Evolutionary conservation across 2,113 vertebrate genomes (phyloP).

Genomic region (Willisornis vidua): DNA sequence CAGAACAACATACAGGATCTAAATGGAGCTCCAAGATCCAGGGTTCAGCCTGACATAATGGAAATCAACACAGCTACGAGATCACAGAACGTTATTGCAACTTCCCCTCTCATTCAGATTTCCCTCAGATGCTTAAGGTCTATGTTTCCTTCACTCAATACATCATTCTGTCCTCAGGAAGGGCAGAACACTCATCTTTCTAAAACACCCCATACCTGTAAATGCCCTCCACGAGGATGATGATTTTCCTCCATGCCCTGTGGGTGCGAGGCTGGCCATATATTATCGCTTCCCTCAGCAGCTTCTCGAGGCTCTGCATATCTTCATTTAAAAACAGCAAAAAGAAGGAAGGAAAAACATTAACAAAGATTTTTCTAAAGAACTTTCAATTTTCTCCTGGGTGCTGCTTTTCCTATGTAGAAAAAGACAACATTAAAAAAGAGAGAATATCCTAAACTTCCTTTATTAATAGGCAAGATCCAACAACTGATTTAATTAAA

Average conservation of each 20-base stretch:
- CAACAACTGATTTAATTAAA: not conserved
- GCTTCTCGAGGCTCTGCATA: conserved; percentile 85
- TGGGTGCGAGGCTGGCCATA: conserved; percentile 87
- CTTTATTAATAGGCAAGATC: not conserved
- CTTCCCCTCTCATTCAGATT: not conserved
- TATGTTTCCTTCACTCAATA: not conserved
- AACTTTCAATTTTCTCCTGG: not conserved
- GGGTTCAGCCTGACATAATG: not conserved
- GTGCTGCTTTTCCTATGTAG: not conserved
- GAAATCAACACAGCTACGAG: not conserved
- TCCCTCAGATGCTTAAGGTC: not conserved
- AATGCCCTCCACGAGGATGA: conserved; percentile 93
- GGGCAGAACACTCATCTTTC: not conserved
- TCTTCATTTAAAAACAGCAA: conserved; percentile 76
- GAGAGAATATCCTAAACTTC: not conserved
- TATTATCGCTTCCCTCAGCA: conserved; percentile 86
- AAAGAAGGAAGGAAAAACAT: not conserved
- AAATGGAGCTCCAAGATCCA: not conserved
- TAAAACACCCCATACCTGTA: conserved; percentile 82
- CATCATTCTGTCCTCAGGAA: not conserved
- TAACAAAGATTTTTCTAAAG: not conserved
- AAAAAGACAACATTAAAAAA: not conserved
- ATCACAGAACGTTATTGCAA: not conserved
- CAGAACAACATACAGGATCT: not conserved
- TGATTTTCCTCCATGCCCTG: conserved; percentile 93